Conservation (phyloP, 2,797 vertebrate genomes). For the Melanotaenia pygmaea region DNA sequence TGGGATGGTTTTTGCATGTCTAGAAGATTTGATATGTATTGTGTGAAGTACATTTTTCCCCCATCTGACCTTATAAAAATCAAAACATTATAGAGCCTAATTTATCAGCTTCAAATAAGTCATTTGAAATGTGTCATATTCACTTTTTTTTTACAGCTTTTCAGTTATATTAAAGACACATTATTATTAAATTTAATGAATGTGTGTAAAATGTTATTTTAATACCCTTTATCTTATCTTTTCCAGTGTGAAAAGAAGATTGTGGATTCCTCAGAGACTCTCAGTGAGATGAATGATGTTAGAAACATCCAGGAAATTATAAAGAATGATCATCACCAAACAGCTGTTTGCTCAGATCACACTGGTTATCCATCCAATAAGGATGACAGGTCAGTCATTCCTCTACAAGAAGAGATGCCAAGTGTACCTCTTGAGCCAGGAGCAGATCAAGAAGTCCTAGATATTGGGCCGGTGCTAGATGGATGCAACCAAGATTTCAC, state of each 20-base stretch:
- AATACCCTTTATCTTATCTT: conserved; percentile 28
- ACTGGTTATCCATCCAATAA: conserved; percentile 33
- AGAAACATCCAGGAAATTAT: conserved; percentile 24
- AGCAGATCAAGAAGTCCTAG: conserved; percentile 5
- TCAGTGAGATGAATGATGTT: conserved; percentile 27
- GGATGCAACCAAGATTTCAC: conserved; percentile 22
- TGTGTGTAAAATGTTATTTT: background rate
- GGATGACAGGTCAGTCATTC: conserved; percentile 37
- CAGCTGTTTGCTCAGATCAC: conserved; percentile 9
- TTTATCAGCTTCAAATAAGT: background rate
- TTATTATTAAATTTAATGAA: background rate
- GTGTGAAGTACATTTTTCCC: background rate
- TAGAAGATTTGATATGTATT: background rate
- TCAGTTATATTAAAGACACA: background rate
- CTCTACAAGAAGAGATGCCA: conserved; percentile 42
- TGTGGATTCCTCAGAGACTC: conserved; percentile 18
- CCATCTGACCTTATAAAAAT: background rate
- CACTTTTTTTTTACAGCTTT: background rate
- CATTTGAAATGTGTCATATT: background rate
- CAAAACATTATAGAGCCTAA: background rate
- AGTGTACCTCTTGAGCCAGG: conserved; percentile 34
- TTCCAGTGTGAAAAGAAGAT: conserved; percentile 62
- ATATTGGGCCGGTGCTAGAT: conserved; percentile 14
- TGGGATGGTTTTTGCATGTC: background rate
- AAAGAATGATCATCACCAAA: conserved; percentile 19